A percentile compares a stretch with the other conserved stretches of the same genome.
Evolutionary conservation across 2,797 vertebrate genomes (phyloP).

Genomic region (Pachyuromys duprasi): DNA sequence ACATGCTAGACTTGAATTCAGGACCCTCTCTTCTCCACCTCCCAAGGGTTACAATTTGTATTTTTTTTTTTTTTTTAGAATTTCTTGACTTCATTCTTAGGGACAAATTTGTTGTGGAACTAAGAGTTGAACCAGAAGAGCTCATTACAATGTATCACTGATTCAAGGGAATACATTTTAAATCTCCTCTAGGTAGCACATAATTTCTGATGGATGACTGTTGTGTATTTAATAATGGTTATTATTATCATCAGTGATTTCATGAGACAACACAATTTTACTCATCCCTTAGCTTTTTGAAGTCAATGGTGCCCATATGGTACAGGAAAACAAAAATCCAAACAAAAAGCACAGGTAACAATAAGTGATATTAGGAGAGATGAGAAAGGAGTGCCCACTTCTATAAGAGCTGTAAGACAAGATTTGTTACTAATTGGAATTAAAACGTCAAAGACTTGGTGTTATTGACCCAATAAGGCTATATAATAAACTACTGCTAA

Average conservation of each 20-base stretch:
- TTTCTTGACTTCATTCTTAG: not conserved
- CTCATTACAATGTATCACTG: constrained; percentile 12
- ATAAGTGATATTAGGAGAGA: not conserved
- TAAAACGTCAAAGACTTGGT: not conserved
- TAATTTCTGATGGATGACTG: constrained; percentile 4
- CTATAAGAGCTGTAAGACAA: not conserved
- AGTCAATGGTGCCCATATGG: not conserved
- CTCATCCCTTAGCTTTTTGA: not conserved
- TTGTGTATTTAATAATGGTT: not conserved
- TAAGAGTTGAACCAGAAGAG: constrained; percentile 48
- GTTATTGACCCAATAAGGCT: not conserved
- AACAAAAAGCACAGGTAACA: not conserved
- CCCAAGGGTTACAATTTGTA: not conserved
- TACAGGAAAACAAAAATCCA: constrained; percentile 7
- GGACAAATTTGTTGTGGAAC: constrained; percentile 22
- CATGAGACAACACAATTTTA: constrained; percentile 29
- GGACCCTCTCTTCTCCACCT: not conserved
- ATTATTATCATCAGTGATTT: constrained; percentile 42
- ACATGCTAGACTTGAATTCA: not conserved
- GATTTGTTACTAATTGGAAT: not conserved
- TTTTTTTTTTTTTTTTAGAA: not conserved
- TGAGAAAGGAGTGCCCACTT: not conserved
- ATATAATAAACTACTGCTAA: not conserved
- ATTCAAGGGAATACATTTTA: constrained; percentile 53
- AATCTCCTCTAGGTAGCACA: constrained; percentile 50